Evolutionary conservation across 2,888 invertebrate genomes (phyloP).

Genomic region (Podotricha telesiphe): DNA sequence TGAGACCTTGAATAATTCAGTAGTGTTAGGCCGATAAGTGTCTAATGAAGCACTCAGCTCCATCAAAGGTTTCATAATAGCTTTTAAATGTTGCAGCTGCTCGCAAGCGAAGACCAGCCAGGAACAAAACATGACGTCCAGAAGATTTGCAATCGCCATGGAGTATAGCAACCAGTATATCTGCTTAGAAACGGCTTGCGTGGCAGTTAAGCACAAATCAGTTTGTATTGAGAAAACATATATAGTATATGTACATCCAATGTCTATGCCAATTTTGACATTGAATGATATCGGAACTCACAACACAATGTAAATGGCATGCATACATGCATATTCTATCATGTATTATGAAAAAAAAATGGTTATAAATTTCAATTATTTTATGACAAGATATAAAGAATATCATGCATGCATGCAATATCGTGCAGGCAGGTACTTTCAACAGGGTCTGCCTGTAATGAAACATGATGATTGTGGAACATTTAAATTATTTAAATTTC

Average conservation of each 20-base stretch:
- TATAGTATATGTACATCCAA: background rate
- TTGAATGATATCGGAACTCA: too few relatives aligned
- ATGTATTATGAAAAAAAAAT: too few relatives aligned
- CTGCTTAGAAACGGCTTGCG: slow-evolving; percentile 53
- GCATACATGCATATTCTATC: too few relatives aligned
- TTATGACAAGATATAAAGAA: too few relatives aligned
- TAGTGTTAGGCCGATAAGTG: slow-evolving; percentile 88
- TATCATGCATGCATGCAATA: too few relatives aligned
- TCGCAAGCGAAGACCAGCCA: slow-evolving; percentile 94
- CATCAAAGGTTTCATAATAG: slow-evolving; percentile 94
- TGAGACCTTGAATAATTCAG: slow-evolving; percentile 86
- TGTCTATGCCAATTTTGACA: background rate
- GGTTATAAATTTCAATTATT: too few relatives aligned
- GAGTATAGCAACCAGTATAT: slow-evolving; percentile 87
- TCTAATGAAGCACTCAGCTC: slow-evolving; percentile 92
- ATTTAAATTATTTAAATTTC: too few relatives aligned
- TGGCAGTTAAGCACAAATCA: background rate
- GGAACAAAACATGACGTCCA: slow-evolving; percentile 92
- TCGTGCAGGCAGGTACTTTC: too few relatives aligned
- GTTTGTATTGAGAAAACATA: background rate
- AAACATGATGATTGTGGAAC: too few relatives aligned
- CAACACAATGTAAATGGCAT: too few relatives aligned
- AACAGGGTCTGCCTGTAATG: too few relatives aligned
- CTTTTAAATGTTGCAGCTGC: slow-evolving; percentile 92
- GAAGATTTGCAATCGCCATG: slow-evolving; percentile 84